These are phyloP conservation scores for Eulemur albifrons DNA, from an alignment of 2,797 vertebrate species.

Conservation along the genomic window DNA sequence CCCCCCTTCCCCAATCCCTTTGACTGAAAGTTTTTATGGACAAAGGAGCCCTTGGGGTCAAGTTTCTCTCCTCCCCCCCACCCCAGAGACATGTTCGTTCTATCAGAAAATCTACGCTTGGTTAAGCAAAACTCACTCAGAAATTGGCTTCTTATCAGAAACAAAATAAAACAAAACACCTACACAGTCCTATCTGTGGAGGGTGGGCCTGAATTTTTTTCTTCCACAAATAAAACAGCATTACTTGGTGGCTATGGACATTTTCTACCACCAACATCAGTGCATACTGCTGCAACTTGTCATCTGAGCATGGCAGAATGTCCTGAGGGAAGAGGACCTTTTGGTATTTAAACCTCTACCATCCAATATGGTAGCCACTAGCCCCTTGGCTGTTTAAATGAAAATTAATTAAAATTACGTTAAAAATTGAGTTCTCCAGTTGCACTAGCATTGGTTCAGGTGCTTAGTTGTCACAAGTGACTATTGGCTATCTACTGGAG, in stretches of 20 bases:
- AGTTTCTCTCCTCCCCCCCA: neutral
- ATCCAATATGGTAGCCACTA: rapidly evolving
- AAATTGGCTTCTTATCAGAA: neutral
- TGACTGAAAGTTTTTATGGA: neutral
- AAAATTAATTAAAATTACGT: neutral
- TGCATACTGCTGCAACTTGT: neutral
- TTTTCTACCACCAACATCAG: neutral
- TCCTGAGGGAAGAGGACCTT: neutral
- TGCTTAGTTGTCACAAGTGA: neutral
- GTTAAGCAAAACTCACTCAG: neutral
- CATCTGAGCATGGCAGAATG: neutral
- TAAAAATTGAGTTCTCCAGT: neutral
- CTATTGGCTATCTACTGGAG: neutral
- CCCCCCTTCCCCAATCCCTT: neutral
- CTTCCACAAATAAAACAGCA: neutral
- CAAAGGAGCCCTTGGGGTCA: neutral
- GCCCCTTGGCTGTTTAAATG: neutral
- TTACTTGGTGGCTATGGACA: neutral
- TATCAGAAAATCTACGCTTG: neutral
- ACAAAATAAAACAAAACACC: neutral
- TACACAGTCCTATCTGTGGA: neutral
- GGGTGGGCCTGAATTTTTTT: neutral
- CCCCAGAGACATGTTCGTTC: neutral
- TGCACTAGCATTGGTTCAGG: neutral
- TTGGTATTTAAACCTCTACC: neutral